Conservation (phyloP, 2,113 vertebrate genomes). For the human (Homo sapiens) region DNA sequence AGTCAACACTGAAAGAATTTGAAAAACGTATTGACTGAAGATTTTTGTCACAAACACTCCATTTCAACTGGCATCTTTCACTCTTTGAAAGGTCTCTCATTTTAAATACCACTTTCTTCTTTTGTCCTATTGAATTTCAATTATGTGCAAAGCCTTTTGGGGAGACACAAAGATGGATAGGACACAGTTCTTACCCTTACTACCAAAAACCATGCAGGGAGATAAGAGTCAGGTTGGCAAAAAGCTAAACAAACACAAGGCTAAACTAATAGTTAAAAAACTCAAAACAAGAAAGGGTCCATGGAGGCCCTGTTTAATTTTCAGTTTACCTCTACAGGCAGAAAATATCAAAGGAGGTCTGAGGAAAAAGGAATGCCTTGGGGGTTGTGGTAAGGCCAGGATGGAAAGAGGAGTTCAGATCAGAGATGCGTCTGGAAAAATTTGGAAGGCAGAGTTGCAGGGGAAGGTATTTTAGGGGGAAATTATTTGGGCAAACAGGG, state of each 20-base stretch:
- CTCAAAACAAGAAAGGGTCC: background rate
- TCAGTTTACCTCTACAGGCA: constrained; percentile 17
- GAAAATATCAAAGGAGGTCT: background rate
- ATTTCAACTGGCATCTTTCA: constrained; percentile 50
- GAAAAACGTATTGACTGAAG: constrained; percentile 62
- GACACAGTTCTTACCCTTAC: constrained; percentile 32
- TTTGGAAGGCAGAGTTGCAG: background rate
- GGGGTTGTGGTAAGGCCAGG: background rate
- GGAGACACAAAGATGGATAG: constrained; percentile 42
- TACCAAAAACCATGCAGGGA: constrained; percentile 6
- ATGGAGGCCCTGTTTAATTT: background rate
- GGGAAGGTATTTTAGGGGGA: constrained; percentile 1
- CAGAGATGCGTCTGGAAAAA: constrained; percentile 19
- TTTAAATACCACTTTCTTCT: constrained; percentile 61
- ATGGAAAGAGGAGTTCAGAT: constrained; percentile 4
- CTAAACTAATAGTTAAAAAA: constrained; percentile 39
- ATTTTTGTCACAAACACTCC: constrained; percentile 67
- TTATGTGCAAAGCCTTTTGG: constrained; percentile 10
- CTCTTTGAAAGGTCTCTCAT: constrained; percentile 47
- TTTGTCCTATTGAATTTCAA: constrained; percentile 38
- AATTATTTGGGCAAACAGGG: background rate
- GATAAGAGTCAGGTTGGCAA: background rate
- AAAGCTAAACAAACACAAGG: constrained; percentile 14
- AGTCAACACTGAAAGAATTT: constrained; percentile 66
- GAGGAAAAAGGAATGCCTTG: background rate